Evolutionary conservation across 2,888 invertebrate genomes (phyloP), one percentile per base, ranked within the genome.

Genomic region (Zelleria hepariella): DNA sequence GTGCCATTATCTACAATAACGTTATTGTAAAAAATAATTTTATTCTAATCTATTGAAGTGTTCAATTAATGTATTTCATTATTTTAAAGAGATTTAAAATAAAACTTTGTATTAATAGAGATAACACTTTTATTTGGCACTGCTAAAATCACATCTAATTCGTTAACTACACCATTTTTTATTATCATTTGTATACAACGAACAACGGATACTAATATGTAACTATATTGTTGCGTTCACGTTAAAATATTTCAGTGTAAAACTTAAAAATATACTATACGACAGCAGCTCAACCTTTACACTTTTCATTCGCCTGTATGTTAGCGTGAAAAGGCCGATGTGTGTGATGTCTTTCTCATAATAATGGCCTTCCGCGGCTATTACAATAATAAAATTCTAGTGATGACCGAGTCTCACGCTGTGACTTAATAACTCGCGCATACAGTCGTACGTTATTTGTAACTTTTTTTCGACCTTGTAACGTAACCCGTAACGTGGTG

Each of bases 1-100:
- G 90, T 93, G 93, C 67, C 93, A 92, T 67, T 91, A 89, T 74
- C 86, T 92, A 32, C 32, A 32, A 32, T 32, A 32, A 2, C 32
- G 10, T 32, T 32, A 24, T 25, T 57, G 24, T 58, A 58, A 24
- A 24, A 48, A 25, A 42, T 57, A 4, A 21, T 54, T 27, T 26
- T 7, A 26, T 26, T 7, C 26, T 26, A 4, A 26, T 7, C 5
- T 26, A 4, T 49, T 5, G 49, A 49, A 49, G 49, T 21, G 8
- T 49, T 18, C 20, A 18, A 21, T 20, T 20, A 18, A 20, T 8
- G 20, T 49, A 48, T 21, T 49, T 18, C 18, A 20, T 49, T 49
- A 32, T 49, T 21, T 49, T 49, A 49, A 20, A 48, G 52, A 5
- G 24, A 24, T 52, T 24, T 15, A 52, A 52, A 52, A 52, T 23